Evolutionary conservation across 1,140 invertebrate species (phyloP).

Genomic region (Drosophila nebulosa): DNA sequence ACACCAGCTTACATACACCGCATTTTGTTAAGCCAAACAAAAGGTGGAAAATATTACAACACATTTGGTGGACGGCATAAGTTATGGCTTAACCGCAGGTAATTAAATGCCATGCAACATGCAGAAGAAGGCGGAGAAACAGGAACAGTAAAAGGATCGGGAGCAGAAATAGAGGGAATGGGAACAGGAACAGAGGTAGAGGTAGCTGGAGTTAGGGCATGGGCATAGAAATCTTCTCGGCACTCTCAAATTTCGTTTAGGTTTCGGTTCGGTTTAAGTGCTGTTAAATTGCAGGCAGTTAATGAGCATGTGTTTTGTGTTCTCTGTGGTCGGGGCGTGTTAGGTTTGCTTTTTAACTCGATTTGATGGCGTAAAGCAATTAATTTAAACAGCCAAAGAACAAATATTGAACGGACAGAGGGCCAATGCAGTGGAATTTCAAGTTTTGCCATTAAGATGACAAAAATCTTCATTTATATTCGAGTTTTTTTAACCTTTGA

Average conservation of each 20-base stretch:
- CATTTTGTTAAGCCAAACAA: neutral
- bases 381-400: conserved; percentile 30
- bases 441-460: neutral
- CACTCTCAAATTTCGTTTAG: conserved; percentile 45
- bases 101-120: conserved; percentile 49
- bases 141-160: neutral
- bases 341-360: conserved; percentile 33
- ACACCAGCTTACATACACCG: neutral
- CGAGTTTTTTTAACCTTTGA: conserved; percentile 10
- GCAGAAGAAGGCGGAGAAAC: neutral
- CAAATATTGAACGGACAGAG: neutral
- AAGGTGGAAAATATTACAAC: conserved; percentile 48
- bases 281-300: conserved; percentile 40
- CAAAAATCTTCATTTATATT: conserved; percentile 8
- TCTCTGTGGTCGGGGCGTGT: conserved; percentile 32
- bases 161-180: too few species aligned
- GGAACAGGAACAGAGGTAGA: neutral
- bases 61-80: conserved; percentile 57
- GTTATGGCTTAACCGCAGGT: conserved; percentile 53
- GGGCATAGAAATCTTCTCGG: neutral
- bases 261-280: conserved; percentile 29
- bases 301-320: conserved; percentile 38
- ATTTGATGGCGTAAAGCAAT: conserved; percentile 33
- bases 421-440: neutral
- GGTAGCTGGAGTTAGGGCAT: neutral